Conservation (phyloP, 2,888 invertebrate species). For the Lydus trimaculatus region DNA sequence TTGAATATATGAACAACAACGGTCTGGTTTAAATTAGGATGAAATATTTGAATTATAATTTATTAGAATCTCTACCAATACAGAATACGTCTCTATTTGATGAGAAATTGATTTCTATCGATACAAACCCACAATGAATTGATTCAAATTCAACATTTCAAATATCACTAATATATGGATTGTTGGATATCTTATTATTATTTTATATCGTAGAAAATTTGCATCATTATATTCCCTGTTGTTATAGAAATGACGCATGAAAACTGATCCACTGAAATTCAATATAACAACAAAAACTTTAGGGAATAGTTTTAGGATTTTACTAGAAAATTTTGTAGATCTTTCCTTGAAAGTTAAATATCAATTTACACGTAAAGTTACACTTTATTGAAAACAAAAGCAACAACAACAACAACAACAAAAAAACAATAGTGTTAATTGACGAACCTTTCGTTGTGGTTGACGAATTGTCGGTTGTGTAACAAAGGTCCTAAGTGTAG, state of each 20-base stretch:
- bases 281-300: not conserved
- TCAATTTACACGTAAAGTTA: not conserved
- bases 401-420: too few species aligned
- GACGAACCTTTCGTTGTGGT: conserved; percentile 57
- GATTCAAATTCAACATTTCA: not conserved
- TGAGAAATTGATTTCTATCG: not conserved
- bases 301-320: not conserved
- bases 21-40: not conserved
- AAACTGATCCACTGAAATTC: not conserved
- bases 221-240: not conserved
- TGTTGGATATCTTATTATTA: not conserved
- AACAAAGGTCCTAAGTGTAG: conserved; percentile 60
- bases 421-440: not conserved
- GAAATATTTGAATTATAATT: not conserved
- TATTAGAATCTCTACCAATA: not conserved
- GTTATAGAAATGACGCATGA: not conserved
- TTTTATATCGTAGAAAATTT: too few species aligned
- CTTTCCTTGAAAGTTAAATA: not conserved
- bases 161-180: not conserved
- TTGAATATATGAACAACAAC: not conserved
- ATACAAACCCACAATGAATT: not conserved
- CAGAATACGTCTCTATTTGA: not conserved
- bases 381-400: too few species aligned
- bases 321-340: not conserved
- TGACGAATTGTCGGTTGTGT: conserved; percentile 56